These are phyloP conservation scores for Temnothorax ravouxi DNA, from an alignment of 2,888 invertebrate genomes.

Conservation along the genomic window DNA sequence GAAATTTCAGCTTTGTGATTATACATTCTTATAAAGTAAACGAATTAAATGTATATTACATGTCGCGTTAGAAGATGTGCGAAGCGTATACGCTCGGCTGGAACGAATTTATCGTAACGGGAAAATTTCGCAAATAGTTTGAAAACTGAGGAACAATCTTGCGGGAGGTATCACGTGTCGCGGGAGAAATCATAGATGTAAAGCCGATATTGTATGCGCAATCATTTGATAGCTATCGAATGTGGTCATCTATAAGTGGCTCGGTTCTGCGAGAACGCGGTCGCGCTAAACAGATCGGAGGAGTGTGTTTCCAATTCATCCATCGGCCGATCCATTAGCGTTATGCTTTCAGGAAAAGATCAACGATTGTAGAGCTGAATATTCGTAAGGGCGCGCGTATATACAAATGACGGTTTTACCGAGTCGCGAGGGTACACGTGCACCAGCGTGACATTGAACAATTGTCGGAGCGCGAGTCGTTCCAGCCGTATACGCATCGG, in stretches of 20 bases:
- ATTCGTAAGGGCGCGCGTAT: slow-evolving; percentile 50
- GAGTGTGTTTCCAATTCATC: background rate
- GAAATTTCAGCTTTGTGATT: background rate
- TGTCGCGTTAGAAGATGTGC: background rate
- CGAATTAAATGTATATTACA: background rate
- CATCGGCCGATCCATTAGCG: background rate
- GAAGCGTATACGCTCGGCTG: too few species aligned
- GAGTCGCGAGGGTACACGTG: slow-evolving; percentile 64
- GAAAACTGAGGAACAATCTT: background rate
- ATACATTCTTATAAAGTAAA: background rate
- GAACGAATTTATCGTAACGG: background rate
- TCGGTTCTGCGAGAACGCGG: background rate
- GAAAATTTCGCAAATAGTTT: background rate
- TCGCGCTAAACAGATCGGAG: background rate
- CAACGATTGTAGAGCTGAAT: background rate
- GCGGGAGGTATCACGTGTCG: background rate
- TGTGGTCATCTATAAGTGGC: background rate
- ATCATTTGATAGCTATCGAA: background rate
- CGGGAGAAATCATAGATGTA: background rate
- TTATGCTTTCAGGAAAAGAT: background rate
- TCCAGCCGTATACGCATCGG: slow-evolving; percentile 70
- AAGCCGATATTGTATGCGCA: background rate
- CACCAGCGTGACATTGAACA: slow-evolving; percentile 79
- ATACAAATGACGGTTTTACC: slow-evolving; percentile 13
- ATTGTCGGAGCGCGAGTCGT: slow-evolving; percentile 73